These are phyloP conservation scores for Chinchilla lanigera DNA, from an alignment of 2,113 vertebrate species.

Conservation along the genomic window DNA sequence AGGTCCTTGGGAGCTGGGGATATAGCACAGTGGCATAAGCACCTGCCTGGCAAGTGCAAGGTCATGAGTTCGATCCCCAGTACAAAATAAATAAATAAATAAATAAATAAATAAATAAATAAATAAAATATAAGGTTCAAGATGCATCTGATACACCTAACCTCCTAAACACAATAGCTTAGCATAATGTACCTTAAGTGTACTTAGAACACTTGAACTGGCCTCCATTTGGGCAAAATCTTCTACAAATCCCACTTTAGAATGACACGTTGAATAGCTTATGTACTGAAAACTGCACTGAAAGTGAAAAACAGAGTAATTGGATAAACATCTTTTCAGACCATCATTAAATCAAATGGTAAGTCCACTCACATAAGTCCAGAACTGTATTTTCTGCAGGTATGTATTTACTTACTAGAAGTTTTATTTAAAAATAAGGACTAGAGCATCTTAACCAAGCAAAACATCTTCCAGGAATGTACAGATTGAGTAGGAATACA, in stretches of 20 bases:
- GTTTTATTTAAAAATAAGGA: not conserved
- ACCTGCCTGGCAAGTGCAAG: too few species aligned
- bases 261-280: not conserved
- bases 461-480: not conserved
- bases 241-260: not conserved
- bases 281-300: not conserved
- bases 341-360: not conserved
- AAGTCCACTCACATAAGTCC: not conserved
- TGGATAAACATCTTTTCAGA: not conserved
- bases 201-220: not conserved
- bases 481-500: not conserved
- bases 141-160: not conserved
- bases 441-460: not conserved
- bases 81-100: too few species aligned
- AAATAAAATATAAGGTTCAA: not conserved
- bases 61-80: too few species aligned
- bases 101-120: too few species aligned
- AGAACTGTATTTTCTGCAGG: not conserved
- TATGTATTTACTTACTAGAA: conserved; percentile 17
- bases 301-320: not conserved
- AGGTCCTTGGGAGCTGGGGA: too few species aligned
- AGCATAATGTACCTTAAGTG: not conserved
- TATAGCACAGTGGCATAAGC: too few species aligned
- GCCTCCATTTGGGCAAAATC: not conserved
- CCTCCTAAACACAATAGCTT: not conserved